Evolutionary conservation across 2,888 invertebrate genomes (phyloP), one percentile per base, ranked within the genome.

Genomic region (Patella ulyssiponensis): DNA sequence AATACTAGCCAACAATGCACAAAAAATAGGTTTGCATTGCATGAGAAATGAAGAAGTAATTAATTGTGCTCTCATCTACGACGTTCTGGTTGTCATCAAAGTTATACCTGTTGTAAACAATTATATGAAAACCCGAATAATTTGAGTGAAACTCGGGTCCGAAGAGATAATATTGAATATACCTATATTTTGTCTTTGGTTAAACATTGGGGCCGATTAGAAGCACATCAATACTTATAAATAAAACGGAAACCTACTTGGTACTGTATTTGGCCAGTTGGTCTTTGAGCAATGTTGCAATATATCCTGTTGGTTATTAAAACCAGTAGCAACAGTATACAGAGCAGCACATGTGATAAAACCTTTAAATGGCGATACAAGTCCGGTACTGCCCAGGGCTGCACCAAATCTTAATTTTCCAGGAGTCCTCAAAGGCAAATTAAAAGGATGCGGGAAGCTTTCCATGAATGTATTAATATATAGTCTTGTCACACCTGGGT

Each of bases 341-440:
- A 64, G 20, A 17, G 64, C 20, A 64, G n/a, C 64, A 64, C 64
- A 64, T 20, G 64, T 64, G n/a, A 64, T 64, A 64, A 64, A 64
- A 2, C 64, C 64, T 2, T n/a, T n/a, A 64, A 64, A 64, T 20
- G 64, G 5, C 2, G 64, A 64, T 11, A 64, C 5, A 9, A 44
- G 44, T 44, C 9, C 44, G 44, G 44, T 44, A 9, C 44, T 44
- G 44, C 7, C 1, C 56, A 56, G 64, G 11, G 20, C n/a, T 64
- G 64, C 64, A 0, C 64, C 64, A 12, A 64, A 17, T 64, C 64
- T 17, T 20, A 64, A 64, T 64, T 12, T 64, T 4, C 64, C 64
- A 20, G 64, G 64, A 1, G 64, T 64, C 12, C 20, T 64, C n/a
- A 64, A 64, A 20, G 5, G 12, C 7, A 17, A 64, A 64, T 3